Evolutionary conservation across 2,888 invertebrate genomes (phyloP).

Genomic region (Saturnia pavonia): DNA sequence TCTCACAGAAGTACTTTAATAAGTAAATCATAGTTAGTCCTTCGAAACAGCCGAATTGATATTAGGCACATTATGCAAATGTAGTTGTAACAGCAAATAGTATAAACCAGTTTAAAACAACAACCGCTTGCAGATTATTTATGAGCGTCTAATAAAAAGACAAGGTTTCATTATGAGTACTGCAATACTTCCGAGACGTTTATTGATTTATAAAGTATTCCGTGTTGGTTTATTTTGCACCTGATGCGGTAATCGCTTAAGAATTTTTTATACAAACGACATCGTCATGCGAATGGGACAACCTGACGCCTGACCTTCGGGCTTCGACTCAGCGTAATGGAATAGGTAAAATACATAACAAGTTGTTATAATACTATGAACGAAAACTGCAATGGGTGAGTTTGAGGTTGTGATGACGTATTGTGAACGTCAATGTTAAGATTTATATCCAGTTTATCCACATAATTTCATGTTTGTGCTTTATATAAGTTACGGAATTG

Average conservation of each 20-base stretch:
- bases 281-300: conserved; percentile 48
- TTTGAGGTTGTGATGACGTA: conserved; percentile 18
- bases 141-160: not conserved
- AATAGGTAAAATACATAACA: conserved; percentile 34
- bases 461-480: not conserved
- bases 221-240: conserved; percentile 26
- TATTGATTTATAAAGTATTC: conserved; percentile 10
- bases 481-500: too few relatives aligned
- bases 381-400: conserved; percentile 32
- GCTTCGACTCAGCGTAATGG: conserved; percentile 39
- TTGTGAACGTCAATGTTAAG: conserved; percentile 7
- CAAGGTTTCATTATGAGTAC: not conserved
- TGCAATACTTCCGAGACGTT: conserved; percentile 13
- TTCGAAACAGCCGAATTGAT: not conserved
- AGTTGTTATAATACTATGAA: conserved; percentile 31
- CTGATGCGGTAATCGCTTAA: conserved; percentile 54
- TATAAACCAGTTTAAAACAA: not conserved
- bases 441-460: not conserved
- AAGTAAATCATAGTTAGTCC: not conserved
- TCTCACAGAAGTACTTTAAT: not conserved
- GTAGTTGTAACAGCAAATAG: not conserved
- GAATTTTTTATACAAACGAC: conserved; percentile 56
- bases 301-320: conserved; percentile 53
- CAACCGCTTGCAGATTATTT: not conserved
- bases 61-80: not conserved